A percentile compares a stretch with the other conserved stretches of the same genome.
These are phyloP conservation scores for Hypocryptadius cinnamomeus DNA, from an alignment of 2,113 vertebrate genomes.

Conservation along the genomic window DNA sequence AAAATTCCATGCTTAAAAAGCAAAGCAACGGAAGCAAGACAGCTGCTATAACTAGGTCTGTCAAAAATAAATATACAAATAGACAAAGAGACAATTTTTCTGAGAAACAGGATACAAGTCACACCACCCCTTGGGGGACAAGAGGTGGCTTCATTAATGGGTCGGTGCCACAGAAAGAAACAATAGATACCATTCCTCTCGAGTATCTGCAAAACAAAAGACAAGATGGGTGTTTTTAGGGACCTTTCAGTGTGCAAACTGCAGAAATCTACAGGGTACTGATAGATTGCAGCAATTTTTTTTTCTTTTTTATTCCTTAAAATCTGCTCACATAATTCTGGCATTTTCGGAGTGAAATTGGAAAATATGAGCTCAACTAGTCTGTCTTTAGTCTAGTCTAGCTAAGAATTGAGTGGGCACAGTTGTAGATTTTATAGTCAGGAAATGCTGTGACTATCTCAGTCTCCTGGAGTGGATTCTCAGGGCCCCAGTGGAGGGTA, in stretches of 20 bases:
- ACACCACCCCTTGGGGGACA: neutral
- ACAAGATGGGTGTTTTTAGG: neutral
- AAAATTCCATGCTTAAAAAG: slow-evolving; percentile 18
- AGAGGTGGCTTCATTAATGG: neutral
- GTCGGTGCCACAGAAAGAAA: neutral
- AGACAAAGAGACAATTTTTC: neutral
- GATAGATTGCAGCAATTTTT: neutral
- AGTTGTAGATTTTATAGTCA: neutral
- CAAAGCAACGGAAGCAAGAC: slow-evolving; percentile 3
- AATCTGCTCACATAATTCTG: neutral
- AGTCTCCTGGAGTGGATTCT: neutral
- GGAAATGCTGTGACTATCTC: neutral
- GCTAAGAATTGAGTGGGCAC: neutral
- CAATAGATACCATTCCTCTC: neutral
- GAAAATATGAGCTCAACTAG: neutral
- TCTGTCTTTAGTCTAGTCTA: neutral
- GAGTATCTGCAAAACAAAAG: neutral
- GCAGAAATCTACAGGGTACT: neutral
- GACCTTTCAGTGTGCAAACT: neutral
- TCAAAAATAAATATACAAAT: neutral
- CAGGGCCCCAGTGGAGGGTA: neutral
- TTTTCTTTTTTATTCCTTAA: neutral
- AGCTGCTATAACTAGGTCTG: neutral
- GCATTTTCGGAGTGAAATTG: neutral
- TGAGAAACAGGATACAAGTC: neutral